Evolutionary conservation across 2,797 vertebrate genomes (phyloP).

Genomic region (Hipposideros larvatus): DNA sequence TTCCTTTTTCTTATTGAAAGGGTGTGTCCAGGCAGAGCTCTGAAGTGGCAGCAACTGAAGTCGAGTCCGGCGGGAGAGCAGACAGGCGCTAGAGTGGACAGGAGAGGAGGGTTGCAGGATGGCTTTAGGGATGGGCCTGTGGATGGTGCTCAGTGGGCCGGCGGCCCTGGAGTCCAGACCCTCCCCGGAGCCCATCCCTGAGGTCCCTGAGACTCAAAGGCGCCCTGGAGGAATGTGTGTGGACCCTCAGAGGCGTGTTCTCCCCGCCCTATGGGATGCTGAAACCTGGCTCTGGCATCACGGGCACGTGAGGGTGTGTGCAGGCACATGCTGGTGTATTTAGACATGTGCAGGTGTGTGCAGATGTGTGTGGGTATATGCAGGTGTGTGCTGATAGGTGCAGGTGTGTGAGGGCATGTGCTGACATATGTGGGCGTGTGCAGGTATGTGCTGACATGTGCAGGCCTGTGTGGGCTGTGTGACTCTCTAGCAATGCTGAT

Average conservation of each 20-base stretch:
- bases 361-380: too few species aligned
- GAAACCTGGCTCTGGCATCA: too few species aligned
- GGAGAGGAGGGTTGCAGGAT: neutral
- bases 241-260: neutral
- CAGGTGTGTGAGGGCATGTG: too few species aligned
- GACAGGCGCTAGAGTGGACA: too few species aligned
- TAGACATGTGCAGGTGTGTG: too few species aligned
- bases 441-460: neutral
- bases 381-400: too few species aligned
- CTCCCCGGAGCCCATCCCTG: neutral
- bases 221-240: neutral
- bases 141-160: too few species aligned
- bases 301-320: too few species aligned
- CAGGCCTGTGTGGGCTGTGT: accelerated
- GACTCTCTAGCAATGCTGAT: neutral
- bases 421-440: accelerated
- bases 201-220: neutral
- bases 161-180: neutral
- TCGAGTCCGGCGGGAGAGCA: neutral
- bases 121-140: neutral
- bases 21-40: too few species aligned
- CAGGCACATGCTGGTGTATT: too few species aligned
- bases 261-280: neutral
- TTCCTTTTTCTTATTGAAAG: neutral
- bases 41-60: neutral